Evolutionary conservation across 2,888 invertebrate species (phyloP).

Genomic region (Thera obeliscata): DNA sequence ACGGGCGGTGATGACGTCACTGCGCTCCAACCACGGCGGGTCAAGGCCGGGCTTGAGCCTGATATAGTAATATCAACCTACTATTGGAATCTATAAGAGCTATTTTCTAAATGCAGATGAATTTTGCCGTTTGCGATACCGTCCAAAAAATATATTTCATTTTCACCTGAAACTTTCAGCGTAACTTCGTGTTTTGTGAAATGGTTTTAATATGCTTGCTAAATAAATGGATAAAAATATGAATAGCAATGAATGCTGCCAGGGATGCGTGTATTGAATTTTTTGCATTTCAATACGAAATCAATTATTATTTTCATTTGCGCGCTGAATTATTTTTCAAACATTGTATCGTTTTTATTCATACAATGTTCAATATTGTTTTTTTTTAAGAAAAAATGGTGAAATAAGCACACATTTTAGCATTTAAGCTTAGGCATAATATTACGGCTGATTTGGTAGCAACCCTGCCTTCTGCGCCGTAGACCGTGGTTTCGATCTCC

Average conservation of each 20-base stretch:
- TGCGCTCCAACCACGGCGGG: conserved; percentile 43
- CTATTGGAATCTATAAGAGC: not conserved
- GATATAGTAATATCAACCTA: conserved; percentile 22
- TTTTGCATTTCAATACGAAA: not conserved
- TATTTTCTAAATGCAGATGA: conserved; percentile 13
- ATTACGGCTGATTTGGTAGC: no score
- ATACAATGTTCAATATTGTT: not conserved
- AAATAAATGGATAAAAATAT: conserved; percentile 13
- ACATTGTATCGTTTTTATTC: not conserved
- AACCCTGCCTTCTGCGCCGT: no score
- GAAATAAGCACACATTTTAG: no score
- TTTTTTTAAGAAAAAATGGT: no score
- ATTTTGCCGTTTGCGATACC: conserved; percentile 12
- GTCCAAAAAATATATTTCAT: conserved; percentile 27
- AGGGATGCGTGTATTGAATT: not conserved
- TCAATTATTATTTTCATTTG: not conserved
- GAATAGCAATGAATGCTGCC: not conserved
- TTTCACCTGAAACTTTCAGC: conserved; percentile 24
- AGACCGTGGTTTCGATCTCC: no score
- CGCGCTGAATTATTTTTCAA: no score
- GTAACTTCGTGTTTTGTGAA: conserved; percentile 14
- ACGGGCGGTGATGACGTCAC: conserved; percentile 51
- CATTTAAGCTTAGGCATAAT: no score
- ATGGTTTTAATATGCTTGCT: conserved; percentile 11
- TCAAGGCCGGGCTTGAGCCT: conserved; percentile 47